Evolutionary conservation across 2,113 vertebrate genomes (phyloP).

Genomic region (Epinephelus moara): DNA sequence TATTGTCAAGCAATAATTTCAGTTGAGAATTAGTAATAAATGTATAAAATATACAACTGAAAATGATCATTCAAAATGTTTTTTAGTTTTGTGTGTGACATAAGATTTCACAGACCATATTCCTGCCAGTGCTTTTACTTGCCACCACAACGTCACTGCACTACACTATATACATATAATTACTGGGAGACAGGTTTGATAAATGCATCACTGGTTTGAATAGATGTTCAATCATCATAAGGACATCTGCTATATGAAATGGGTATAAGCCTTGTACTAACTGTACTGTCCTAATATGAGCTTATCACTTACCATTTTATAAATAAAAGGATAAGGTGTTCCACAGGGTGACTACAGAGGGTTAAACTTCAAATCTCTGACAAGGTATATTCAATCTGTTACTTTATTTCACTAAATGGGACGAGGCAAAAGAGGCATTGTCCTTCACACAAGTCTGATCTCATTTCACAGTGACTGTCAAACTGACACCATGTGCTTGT

Average conservation of each 20-base stretch:
- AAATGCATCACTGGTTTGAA: no score
- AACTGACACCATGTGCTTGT: background rate
- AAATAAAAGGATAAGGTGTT: background rate
- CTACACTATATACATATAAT: no score
- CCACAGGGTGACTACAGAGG: background rate
- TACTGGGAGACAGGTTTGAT: no score
- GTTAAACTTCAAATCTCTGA: slow-evolving; percentile 25
- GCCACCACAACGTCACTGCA: no score
- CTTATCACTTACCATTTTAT: background rate
- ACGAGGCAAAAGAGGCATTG: slow-evolving; percentile 23
- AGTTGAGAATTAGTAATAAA: no score
- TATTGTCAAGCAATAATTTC: no score
- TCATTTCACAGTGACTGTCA: slow-evolving; percentile 35
- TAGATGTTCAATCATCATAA: background rate
- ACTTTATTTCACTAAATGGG: slow-evolving; percentile 21
- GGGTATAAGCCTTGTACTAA: background rate
- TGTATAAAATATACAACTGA: no score
- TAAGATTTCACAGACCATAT: no score
- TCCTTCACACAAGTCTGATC: slow-evolving; percentile 40
- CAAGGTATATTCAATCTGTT: slow-evolving; percentile 42
- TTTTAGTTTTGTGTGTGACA: no score
- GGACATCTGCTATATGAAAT: background rate
- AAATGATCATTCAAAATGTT: no score
- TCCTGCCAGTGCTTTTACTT: no score
- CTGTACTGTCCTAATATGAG: background rate